Evolutionary conservation across 2,113 vertebrate species (phyloP), one percentile per base, ranked within the genome.

Genomic region (Petromus typicus): DNA sequence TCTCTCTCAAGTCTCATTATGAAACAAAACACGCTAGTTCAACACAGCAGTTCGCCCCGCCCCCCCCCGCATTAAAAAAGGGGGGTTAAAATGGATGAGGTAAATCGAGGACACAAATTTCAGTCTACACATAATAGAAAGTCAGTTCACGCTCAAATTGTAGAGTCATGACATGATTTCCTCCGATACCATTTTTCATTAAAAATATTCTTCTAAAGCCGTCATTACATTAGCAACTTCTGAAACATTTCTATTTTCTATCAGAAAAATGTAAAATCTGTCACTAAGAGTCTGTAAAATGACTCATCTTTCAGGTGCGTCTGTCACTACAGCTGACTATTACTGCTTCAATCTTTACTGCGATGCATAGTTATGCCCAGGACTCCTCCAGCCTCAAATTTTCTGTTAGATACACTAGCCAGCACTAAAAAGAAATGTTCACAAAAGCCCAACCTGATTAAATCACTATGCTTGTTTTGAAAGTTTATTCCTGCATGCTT

Each of bases 211-310:
- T 71, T 78, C 61, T 63, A 63, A 78, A 89, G 48, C 32, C 57
- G 81, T 86, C 30, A 27, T 64, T 37, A 93, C 45, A 92, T 86
- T 94, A 95, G 8, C 32, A 94, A 94, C 18, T 90, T 37, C 5
- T 56, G 34, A 87, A 94, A 93, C 40, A 56, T 45, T 86, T 89
- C 20, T 94, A 56, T 59, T 61, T 71, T 83, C 7, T 16, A 66
- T 84, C 54, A 54, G 5, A 85, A 83, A 95, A 78, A 78, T 6
- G 76, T 61, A 71, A 78, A 82, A 51, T 83, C n/a, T 90, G 2
- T 61, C 40, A 16, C 30, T 30, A 40, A 61, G 43, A 56, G 16
- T 43, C 12, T 78, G 1, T 61, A 78, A 12, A 5, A 51, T 91
- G n/a, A 82, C 18, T 32, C 32, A 88, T n/a, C 86, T 89, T 94